Base-by-base conservation (phyloP, 2,113 vertebrate genomes). In the Gymnarchus niloticus region DNA sequence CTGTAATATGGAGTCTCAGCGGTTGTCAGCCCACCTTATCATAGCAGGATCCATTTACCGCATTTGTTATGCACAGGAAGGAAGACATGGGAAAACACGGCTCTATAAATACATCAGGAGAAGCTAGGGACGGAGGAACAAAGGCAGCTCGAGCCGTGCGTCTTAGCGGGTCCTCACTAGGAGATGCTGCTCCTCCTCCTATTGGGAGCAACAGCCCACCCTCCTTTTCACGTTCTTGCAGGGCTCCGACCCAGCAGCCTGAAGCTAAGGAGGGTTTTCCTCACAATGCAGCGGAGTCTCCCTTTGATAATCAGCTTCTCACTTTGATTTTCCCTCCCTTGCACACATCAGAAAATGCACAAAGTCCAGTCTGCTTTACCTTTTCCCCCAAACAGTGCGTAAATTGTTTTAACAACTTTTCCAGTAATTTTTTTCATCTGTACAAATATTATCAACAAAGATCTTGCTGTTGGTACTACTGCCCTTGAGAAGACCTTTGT, bases 21-120 rank as follows among this genome's bases (percentile, higher is more conserved):
- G 89, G 91, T 91, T 88, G 89, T 91, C 91, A 92, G 88, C 69
- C 76, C 85, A 87, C 85, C 87, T 88, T 89, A 91, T 93, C 89
- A 92, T 92, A 92, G 91, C 90, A 90, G 56, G 89, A 92, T 93
- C 92, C 88, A 91, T 90, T 92, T 91, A 89, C 88, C 91, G 90
- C 86, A 85, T 94, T 92, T 90, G 91, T 93, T 92, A 93, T 94
- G 90, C 89, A 92, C 84, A 88, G 83, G 88, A 88, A 90, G 84
- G 85, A 90, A 88, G 88, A 91, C 88, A 91, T 88, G 87, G 88
- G 91, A 84, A 87, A 92, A 89, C 73, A 90, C 86, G 85, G 87
- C 81, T 92, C 90, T 94, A 94, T 91, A 94, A 93, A 94, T 93
- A 95, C 88, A 49, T 49, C 3, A 41, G 56, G n/a, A 28, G 28